phyloP scores from a whole-genome alignment of 2,888 invertebrate species.

The Nemurella pictetii region DNA sequence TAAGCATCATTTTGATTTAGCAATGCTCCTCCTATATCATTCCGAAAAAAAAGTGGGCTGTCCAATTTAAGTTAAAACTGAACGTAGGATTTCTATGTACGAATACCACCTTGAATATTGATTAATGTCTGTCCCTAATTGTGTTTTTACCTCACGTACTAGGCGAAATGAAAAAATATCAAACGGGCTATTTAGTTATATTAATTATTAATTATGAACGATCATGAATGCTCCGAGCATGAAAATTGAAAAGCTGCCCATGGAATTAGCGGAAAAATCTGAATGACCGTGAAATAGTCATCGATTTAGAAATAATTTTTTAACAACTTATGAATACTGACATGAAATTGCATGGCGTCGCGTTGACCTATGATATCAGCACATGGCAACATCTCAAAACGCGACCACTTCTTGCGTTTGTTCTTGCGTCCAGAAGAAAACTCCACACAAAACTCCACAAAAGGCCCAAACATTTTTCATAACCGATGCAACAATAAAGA shows the following conservation, averaged over 20 bases:
- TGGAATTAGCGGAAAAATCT: background rate
- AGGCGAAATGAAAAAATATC: slow-evolving; percentile 6
- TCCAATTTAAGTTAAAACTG: slow-evolving; percentile 18
- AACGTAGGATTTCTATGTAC: slow-evolving; percentile 2
- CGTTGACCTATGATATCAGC: no score
- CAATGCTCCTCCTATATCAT: background rate
- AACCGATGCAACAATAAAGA: background rate
- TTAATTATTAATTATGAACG: background rate
- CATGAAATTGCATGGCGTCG: background rate
- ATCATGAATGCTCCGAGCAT: background rate
- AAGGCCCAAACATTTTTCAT: background rate
- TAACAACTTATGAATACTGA: no score
- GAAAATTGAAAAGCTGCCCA: background rate
- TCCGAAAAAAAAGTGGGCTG: slow-evolving; percentile 21
- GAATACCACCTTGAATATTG: slow-evolving; percentile 20
- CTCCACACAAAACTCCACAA: background rate
- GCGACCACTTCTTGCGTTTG: background rate
- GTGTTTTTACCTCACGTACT: slow-evolving; percentile 29
- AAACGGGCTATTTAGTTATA: background rate
- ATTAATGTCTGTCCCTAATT: slow-evolving; percentile 16
- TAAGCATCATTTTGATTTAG: background rate
- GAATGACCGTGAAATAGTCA: background rate
- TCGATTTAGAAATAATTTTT: no score
- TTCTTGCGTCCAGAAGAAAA: background rate
- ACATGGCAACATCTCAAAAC: background rate